Evolutionary conservation across 2,113 vertebrate species (phyloP), one percentile per base, ranked within the genome.

Genomic region (Neofelis nebulosa): DNA sequence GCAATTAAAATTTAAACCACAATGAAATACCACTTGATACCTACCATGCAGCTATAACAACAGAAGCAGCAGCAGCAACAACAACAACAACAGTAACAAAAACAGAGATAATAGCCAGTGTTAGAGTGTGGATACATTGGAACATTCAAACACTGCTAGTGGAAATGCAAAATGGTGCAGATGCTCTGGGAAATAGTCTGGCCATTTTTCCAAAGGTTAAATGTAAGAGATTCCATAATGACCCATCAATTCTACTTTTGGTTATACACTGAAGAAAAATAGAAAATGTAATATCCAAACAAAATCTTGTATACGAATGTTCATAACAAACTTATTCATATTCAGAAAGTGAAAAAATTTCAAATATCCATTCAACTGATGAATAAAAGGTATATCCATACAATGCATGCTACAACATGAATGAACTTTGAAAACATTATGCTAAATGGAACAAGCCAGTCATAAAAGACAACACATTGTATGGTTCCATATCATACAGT

Each of bases 131-230:
- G 4, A 16, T 16, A 14, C 3, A 10, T 0, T 31, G 41, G 57
- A 45, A 38, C 14, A 36, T 2, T 50, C 38, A 16, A 18, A 50
- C 10, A 5, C 19, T 66, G n/a, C 14, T 45, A 12, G 15, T 57
- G 82, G 68, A 50, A 88, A 78, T 29, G 36, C 29, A 94, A 61
- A 84, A 48, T 48, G 41, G 29, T 50, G 3, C 5, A 25, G 36
- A 33, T 81, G 36, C 66, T 83, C 80, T 63, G 76, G 78, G 48
- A 90, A 81, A 41, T 6, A 29, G 3, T 41, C 29, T 84, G 80
- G 29, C 5, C 48, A 36, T 61, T 90, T 68, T 81, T 81, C 16
- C 21, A 81, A 80, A 90, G 11, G 69, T 80, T 89, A 57, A 83
- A 41, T 9, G 7, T 13, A 88, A 88, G 13, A 68, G 27, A 50